Conservation (phyloP, 1,140 invertebrate genomes). For the Latrodectus geometricus region DNA sequence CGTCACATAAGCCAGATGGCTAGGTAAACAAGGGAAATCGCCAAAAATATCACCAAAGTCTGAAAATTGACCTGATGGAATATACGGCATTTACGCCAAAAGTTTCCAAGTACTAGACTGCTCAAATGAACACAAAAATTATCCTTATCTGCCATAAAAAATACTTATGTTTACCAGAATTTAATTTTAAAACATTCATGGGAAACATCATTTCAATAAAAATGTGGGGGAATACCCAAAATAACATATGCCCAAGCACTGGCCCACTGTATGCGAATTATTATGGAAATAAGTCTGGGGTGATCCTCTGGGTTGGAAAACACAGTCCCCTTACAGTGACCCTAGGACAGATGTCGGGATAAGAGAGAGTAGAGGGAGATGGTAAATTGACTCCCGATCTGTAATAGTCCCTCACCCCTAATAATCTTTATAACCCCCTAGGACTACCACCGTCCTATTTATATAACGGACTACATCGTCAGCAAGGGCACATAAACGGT, state of each 20-base stretch:
- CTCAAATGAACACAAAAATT: neutral
- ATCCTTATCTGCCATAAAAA: neutral
- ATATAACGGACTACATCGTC: neutral
- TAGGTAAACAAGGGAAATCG: no score
- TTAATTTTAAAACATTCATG: neutral
- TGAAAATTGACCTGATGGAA: no score
- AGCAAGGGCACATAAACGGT: neutral
- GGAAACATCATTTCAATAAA: neutral
- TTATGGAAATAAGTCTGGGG: constrained; percentile 42
- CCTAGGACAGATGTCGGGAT: constrained; percentile 38
- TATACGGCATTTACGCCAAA: no score
- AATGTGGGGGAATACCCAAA: neutral
- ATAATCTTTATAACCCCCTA: neutral
- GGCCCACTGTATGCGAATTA: neutral
- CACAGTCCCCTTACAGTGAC: neutral
- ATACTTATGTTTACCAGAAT: neutral
- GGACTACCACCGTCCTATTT: neutral
- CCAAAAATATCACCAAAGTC: no score
- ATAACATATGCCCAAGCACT: neutral
- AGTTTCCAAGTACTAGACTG: neutral
- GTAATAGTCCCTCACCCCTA: neutral
- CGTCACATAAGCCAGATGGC: no score
- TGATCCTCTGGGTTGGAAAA: constrained; percentile 8
- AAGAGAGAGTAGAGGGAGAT: neutral
- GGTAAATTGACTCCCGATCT: constrained; percentile 43